phyloP scores from a whole-genome alignment of 2,113 vertebrate species.

The Cynopterus brachyotis region DNA sequence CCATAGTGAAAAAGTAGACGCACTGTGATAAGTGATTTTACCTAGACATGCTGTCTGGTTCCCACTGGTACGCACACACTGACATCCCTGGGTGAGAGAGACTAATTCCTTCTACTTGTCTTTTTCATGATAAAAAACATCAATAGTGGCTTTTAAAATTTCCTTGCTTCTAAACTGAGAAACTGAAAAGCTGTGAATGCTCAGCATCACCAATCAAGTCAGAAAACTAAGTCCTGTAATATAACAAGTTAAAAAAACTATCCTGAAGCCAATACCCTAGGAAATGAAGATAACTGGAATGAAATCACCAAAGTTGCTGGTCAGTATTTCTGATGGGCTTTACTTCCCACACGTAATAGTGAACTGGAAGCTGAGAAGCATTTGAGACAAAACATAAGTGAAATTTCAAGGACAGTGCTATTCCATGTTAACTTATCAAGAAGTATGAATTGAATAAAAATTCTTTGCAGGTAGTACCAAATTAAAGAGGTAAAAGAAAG shows the following conservation, averaged over 20 bases:
- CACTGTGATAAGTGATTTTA: conserved; percentile 58
- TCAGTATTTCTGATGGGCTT: not conserved
- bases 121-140: conserved; percentile 43
- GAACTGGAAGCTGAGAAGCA: not conserved
- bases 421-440: not conserved
- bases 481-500: not conserved
- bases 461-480: not conserved
- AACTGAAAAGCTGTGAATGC: conserved; percentile 8
- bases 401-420: not conserved
- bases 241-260: not conserved
- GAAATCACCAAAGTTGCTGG: not conserved
- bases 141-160: not conserved
- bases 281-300: conserved; percentile 24
- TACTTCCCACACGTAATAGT: not conserved
- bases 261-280: not conserved
- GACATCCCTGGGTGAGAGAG: conserved; percentile 37
- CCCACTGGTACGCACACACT: conserved; percentile 41
- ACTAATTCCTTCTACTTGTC: conserved; percentile 43
- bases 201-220: not conserved
- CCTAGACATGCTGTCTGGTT: conserved; percentile 50
- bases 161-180: conserved; percentile 51
- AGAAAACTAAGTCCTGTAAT: conserved; percentile 36
- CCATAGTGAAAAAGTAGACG: conserved; percentile 55
- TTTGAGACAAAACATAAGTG: not conserved
- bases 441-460: not conserved